Percentiles rank a stretch among this genome's conserved stretches.
Conservation (phyloP, 2,888 invertebrate genomes). For the Drosophila barbarae region DNA sequence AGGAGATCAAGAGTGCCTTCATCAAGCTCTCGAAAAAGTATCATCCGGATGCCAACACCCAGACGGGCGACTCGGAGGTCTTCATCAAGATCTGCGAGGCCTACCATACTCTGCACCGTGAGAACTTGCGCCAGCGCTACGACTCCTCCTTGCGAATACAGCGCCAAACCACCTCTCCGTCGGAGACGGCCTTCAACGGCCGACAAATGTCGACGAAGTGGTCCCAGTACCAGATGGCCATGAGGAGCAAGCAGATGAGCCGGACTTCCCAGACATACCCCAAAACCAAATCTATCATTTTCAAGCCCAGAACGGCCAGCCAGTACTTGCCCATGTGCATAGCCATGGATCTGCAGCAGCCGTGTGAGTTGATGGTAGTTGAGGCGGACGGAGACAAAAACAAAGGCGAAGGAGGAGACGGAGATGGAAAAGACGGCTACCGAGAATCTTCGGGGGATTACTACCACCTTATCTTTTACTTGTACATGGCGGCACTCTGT, state of each 20-base stretch:
- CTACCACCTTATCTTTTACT: constrained; percentile 1
- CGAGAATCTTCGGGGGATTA: neutral
- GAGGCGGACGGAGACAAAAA: too few relatives aligned
- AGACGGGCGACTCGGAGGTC: constrained; percentile 31
- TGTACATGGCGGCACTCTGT: constrained; percentile 3
- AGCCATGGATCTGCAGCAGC: neutral
- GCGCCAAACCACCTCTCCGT: neutral
- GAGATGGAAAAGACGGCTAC: neutral
- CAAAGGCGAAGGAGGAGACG: neutral
- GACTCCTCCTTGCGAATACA: constrained; percentile 23
- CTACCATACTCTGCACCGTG: constrained; percentile 45
- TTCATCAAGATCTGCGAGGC: constrained; percentile 55
- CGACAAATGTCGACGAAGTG: constrained; percentile 34
- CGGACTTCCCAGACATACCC: constrained; percentile 3
- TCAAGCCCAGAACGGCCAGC: neutral
- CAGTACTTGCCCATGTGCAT: neutral
- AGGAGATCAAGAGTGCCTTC: constrained; percentile 50
- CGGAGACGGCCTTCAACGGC: constrained; percentile 6
- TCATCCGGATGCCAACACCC: constrained; percentile 48
- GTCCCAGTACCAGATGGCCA: constrained; percentile 36
- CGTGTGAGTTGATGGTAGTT: neutral
- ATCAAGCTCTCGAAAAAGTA: constrained; percentile 57
- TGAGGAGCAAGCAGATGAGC: constrained; percentile 45
- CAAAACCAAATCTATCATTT: constrained; percentile 2
- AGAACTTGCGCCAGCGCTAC: constrained; percentile 20